A percentile compares a stretch with the other conserved stretches of the same genome.
These are phyloP conservation scores for Varecia variegata DNA, from an alignment of 2,797 vertebrate species.

Conservation along the genomic window DNA sequence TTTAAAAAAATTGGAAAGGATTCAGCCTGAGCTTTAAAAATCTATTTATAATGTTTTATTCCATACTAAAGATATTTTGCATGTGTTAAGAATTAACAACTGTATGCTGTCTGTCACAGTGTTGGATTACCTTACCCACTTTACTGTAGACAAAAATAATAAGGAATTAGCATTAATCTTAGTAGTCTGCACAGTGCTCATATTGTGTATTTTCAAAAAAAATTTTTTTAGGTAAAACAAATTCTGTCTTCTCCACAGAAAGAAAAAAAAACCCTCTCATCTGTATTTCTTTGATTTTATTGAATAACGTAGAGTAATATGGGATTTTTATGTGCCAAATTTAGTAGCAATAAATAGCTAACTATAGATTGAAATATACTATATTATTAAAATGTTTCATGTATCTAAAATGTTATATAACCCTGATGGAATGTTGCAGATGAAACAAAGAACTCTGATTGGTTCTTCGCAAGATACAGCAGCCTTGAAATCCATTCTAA, in stretches of 20 bases:
- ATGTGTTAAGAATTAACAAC: conserved; percentile 39
- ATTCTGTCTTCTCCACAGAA: conserved; percentile 1
- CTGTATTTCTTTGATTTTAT: conserved; percentile 43
- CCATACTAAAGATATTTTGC: not conserved
- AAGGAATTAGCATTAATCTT: conserved; percentile 35
- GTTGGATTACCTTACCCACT: conserved; percentile 44
- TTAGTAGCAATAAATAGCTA: conserved; percentile 37
- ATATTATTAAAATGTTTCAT: conserved; percentile 60
- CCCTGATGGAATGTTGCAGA: conserved; percentile 79
- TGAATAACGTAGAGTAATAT: conserved; percentile 35
- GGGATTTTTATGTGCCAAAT: conserved; percentile 40
- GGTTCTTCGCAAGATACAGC: conserved; percentile 55
- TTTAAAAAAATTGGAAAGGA: not conserved
- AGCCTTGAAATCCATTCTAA: conserved; percentile 56
- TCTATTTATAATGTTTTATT: conserved; percentile 47
- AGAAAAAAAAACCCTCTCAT: not conserved
- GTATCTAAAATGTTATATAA: conserved; percentile 71
- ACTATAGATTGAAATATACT: conserved; percentile 45
- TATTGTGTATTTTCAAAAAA: conserved; percentile 49
- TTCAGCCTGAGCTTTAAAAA: not conserved
- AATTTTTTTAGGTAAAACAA: conserved; percentile 43
- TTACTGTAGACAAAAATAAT: conserved; percentile 54
- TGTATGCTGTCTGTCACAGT: conserved; percentile 45
- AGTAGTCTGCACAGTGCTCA: conserved; percentile 35
- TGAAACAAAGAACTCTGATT: conserved; percentile 77